Base-by-base conservation (phyloP, 2,888 invertebrate genomes). In the Drosophila cyrtoloma region DNA sequence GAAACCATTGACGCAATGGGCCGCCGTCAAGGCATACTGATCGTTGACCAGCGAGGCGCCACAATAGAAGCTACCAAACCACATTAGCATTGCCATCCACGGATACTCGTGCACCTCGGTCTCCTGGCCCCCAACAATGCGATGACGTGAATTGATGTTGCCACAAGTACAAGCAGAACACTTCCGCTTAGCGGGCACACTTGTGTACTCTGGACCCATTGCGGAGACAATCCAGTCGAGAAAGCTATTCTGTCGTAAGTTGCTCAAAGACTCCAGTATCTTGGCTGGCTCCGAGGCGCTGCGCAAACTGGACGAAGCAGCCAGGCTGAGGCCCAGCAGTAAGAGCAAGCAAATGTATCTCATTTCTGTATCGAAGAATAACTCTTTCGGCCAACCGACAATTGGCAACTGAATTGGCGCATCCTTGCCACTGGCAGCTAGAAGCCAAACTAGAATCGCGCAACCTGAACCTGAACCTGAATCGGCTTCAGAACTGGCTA, bases 121-220 rank as follows among this genome's bases (percentile, higher is more conserved):
- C 92, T 96, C 96, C 57, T 95, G 94, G 0, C 97, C 97, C 1
- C 97, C 97, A 1, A 97, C 96, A 71, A 97, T 97, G 59, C 97
- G 95, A 52, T 96, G 95, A 1, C 91, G 83, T 7, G 95, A 96
- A 71, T 96, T 96, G 1, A 96, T 94, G 70, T 96, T 93, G 5
- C 97, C 97, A 83, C 97, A 97, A 84, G 94, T 81, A 47, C 92
- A 93, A 10, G 88, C 81, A 0, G 85, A 37, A 35, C 92, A 93
- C 30, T 90, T 86, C 10, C 87, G 71, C 57, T 88, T 89, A 16
- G 84, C 77, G 2, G 90, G 83, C 3, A 64, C 39, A 35, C 50
- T 69, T 35, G 80, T 44, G 47, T 77, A 76, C 19, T 89, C 71
- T 30, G 82, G 92, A 0, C 88, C 89, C 73, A 92, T 58, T 5